These are phyloP conservation scores for Chionis minor DNA, from an alignment of 2,113 vertebrate species.

Conservation along the genomic window DNA sequence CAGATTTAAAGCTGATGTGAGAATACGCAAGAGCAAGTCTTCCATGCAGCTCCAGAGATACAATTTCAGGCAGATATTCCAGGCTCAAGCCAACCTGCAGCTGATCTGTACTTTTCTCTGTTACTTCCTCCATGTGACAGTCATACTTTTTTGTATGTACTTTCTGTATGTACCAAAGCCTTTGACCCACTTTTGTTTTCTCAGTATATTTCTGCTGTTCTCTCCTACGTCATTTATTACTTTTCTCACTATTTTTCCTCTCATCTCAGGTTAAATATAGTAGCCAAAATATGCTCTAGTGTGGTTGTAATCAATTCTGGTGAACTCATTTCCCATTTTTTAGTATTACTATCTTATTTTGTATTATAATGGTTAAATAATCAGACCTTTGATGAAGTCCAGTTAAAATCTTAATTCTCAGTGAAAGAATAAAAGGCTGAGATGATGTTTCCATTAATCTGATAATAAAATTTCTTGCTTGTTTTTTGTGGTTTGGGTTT, in stretches of 20 bases:
- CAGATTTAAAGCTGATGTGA: background rate
- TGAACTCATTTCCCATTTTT: background rate
- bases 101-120: background rate
- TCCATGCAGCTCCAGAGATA: background rate
- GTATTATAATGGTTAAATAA: background rate
- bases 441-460: background rate
- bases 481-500: background rate
- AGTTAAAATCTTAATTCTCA: background rate
- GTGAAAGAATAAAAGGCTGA: background rate
- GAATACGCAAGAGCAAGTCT: background rate
- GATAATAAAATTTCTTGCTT: background rate
- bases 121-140: rapidly evolving
- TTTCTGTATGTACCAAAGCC: background rate
- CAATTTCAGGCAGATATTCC: background rate
- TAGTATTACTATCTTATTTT: background rate
- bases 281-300: background rate
- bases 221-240: background rate
- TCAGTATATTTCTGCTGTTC: background rate
- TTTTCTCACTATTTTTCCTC: background rate
- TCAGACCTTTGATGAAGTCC: background rate
- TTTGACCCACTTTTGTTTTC: background rate
- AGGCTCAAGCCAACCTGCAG: background rate
- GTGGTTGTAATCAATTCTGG: background rate
- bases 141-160: background rate
- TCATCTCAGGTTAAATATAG: background rate